Evolutionary conservation across 1,140 invertebrate species (phyloP).

Genomic region (Meloidogyne chitwoodi): DNA sequence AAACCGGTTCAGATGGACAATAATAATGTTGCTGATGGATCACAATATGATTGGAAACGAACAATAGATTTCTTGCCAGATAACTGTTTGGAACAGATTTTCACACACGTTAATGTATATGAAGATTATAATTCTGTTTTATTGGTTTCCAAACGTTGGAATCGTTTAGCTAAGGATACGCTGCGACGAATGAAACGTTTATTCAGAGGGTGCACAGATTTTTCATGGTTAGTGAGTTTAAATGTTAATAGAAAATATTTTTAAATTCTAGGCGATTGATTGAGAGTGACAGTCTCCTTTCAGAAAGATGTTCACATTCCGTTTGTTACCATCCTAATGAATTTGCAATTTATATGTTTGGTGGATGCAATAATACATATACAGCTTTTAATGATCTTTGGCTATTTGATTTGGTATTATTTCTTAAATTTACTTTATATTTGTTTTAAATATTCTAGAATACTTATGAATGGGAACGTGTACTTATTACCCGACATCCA

Average conservation of each 20-base stretch:
- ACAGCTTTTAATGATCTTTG: conserved; percentile 96
- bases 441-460: conserved; percentile 28
- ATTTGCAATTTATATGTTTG: conserved; percentile 81
- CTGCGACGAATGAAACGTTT: conserved; percentile 36
- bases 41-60: background rate
- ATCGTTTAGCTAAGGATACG: conserved; percentile 73
- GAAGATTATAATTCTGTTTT: conserved; percentile 79
- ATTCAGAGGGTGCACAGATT: conserved; percentile 44
- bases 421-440: conserved; percentile 52
- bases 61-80: conserved; percentile 70
- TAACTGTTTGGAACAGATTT: conserved; percentile 85
- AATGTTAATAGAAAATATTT: conserved; percentile 9
- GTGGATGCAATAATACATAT: conserved; percentile 75
- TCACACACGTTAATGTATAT: conserved; percentile 81
- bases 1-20: too few relatives aligned
- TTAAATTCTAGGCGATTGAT: conserved; percentile 64
- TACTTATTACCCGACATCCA: conserved; percentile 67
- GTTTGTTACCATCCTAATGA: conserved; percentile 68
- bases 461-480: conserved; percentile 32
- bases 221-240: conserved; percentile 33
- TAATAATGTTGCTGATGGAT: background rate
- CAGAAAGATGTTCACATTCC: conserved; percentile 84
- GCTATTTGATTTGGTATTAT: conserved; percentile 79
- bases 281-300: conserved; percentile 72
- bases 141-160: conserved; percentile 79